A percentile compares a stretch with the other conserved stretches of the same genome.
Evolutionary conservation across 1,140 invertebrate species (phyloP).

Genomic region (Maconellicoccus hirsutus): DNA sequence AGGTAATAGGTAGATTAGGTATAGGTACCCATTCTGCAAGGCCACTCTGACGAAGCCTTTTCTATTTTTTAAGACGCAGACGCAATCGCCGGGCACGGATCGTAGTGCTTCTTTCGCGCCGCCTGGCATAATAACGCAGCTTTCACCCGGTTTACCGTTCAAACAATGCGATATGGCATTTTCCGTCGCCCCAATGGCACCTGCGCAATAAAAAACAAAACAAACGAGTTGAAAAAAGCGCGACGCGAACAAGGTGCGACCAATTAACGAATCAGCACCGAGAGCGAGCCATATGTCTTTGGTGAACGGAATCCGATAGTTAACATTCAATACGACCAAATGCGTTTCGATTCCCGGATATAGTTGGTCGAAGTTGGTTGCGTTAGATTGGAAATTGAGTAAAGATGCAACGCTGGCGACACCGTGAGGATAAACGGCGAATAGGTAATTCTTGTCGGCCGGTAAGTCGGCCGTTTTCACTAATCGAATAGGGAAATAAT

Average conservation of each 20-base stretch:
- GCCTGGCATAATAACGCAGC: constrained; percentile 58
- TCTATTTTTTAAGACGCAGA: constrained; percentile 53
- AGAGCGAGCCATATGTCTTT: constrained; percentile 46
- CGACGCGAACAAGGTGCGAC: neutral
- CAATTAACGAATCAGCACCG: too few species aligned
- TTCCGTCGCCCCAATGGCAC: constrained; percentile 40
- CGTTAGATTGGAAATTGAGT: constrained; percentile 66
- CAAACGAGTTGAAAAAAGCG: neutral
- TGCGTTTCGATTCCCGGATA: constrained; percentile 67
- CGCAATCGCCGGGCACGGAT: constrained; percentile 55
- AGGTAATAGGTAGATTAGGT: too few species aligned
- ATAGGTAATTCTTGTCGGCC: constrained; percentile 68
- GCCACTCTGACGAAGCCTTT: constrained; percentile 75
- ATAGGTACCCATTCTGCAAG: constrained; percentile 55
- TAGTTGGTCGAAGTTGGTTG: constrained; percentile 50
- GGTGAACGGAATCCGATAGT: constrained; percentile 77
- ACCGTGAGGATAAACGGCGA: constrained; percentile 83
- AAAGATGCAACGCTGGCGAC: constrained; percentile 64
- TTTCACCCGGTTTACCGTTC: constrained; percentile 41
- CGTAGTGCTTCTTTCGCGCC: constrained; percentile 69
- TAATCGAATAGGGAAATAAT: constrained; percentile 75
- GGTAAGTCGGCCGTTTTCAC: constrained; percentile 70
- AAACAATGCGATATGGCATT: constrained; percentile 41
- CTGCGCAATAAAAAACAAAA: constrained; percentile 15
- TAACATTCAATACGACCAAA: constrained; percentile 60